Evolutionary conservation across 2,797 vertebrate genomes (phyloP).

Genomic region (Mionectes olivaceus): DNA sequence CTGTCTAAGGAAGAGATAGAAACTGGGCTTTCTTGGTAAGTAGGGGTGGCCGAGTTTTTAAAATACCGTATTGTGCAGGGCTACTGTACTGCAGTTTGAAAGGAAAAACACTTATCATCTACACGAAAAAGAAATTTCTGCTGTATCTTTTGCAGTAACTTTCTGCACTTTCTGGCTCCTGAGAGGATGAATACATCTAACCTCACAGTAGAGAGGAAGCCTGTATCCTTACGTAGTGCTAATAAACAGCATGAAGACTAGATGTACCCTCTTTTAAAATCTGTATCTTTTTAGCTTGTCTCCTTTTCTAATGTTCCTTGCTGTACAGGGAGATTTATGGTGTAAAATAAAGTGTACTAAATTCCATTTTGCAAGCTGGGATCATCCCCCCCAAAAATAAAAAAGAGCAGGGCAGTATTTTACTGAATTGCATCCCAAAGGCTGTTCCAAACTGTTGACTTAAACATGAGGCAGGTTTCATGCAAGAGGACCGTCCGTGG

Average conservation of each 20-base stretch:
- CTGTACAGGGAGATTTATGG: background rate
- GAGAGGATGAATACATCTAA: background rate
- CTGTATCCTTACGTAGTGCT: background rate
- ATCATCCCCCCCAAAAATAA: accelerated
- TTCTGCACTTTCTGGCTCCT: background rate
- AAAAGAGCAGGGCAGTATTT: background rate
- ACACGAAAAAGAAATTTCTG: background rate
- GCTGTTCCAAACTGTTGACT: background rate
- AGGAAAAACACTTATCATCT: background rate
- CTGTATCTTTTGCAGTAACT: background rate
- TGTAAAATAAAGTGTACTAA: background rate
- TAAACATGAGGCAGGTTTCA: background rate
- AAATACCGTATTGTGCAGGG: background rate
- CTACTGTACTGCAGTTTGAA: background rate
- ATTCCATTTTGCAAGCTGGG: background rate
- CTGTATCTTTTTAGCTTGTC: background rate
- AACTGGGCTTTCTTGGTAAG: background rate
- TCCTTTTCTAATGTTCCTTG: background rate
- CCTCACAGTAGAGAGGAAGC: background rate
- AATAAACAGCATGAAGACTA: background rate
- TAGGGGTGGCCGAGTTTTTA: background rate
- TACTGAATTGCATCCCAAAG: background rate
- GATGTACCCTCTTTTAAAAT: background rate
- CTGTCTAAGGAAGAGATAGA: background rate
- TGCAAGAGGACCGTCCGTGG: background rate